Conservation (phyloP, 2,888 invertebrate genomes). For the Heteropelma amictum region DNA sequence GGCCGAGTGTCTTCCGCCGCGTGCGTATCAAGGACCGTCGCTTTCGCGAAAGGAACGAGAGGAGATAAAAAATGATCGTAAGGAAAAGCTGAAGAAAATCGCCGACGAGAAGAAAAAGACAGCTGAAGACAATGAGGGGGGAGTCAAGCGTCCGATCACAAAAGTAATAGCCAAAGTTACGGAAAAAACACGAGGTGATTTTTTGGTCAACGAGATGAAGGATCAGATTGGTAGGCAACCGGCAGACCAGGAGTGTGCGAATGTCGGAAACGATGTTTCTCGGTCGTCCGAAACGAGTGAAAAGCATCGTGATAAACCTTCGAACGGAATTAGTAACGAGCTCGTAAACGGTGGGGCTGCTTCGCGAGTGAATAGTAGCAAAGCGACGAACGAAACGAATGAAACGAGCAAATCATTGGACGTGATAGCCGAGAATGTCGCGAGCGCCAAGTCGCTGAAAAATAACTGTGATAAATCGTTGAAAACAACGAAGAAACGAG, state of each 20-base stretch:
- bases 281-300: background rate
- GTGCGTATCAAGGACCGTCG: constrained; percentile 2
- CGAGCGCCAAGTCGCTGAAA: background rate
- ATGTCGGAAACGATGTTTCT: background rate
- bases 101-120: constrained; percentile 74
- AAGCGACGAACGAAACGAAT: no score
- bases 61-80: constrained; percentile 77
- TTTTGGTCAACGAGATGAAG: constrained; percentile 72
- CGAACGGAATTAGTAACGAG: no score
- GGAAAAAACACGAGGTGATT: constrained; percentile 80
- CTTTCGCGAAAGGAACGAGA: constrained; percentile 55
- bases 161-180: constrained; percentile 79
- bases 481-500: background rate
- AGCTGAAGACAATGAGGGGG: constrained; percentile 62
- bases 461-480: background rate
- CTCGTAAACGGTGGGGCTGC: no score
- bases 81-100: constrained; percentile 79
- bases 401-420: no score
- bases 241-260: background rate
- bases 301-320: background rate
- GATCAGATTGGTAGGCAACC: constrained; percentile 7
- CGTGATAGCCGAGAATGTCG: background rate
- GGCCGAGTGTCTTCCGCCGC: constrained; percentile 53
- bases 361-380: no score
- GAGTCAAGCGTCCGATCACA: constrained; percentile 52